These are phyloP conservation scores for Octodonta nipae DNA, from an alignment of 2,888 invertebrate species.

Conservation along the genomic window DNA sequence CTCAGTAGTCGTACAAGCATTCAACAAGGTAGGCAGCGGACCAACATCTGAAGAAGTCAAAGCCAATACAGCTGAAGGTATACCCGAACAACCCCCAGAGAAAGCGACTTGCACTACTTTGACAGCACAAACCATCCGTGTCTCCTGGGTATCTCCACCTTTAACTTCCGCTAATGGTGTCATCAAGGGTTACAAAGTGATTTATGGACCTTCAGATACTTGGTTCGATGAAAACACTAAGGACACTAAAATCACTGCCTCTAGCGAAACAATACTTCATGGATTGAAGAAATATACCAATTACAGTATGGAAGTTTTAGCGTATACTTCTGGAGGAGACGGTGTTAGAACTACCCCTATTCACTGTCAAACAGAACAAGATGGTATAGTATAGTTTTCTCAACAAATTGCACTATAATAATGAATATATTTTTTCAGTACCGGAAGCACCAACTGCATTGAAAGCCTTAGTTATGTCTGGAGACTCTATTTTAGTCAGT, in stretches of 20 bases:
- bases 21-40: conserved; percentile 86
- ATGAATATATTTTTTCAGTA: conserved; percentile 43
- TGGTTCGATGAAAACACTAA: conserved; percentile 90
- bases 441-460: conserved; percentile 88
- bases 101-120: conserved; percentile 85
- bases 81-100: conserved; percentile 81
- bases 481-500: conserved; percentile 79
- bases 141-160: conserved; percentile 89
- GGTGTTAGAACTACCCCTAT: conserved; percentile 78
- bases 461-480: conserved; percentile 84
- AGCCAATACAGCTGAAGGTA: conserved; percentile 88
- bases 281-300: conserved; percentile 90
- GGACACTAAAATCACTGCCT: conserved; percentile 82
- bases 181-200: conserved; percentile 89
- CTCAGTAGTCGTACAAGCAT: conserved; percentile 88
- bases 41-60: conserved; percentile 79
- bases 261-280: conserved; percentile 84
- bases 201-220: conserved; percentile 79
- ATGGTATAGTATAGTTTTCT: conserved; percentile 48
- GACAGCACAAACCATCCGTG: conserved; percentile 85
- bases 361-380: conserved; percentile 90
- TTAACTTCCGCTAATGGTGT: conserved; percentile 84
- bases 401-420: not conserved
- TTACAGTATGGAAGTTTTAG: conserved; percentile 91
- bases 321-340: conserved; percentile 89